These are phyloP conservation scores for Batillaria attramentaria DNA, from an alignment of 1,140 invertebrate genomes.

Conservation along the genomic window DNA sequence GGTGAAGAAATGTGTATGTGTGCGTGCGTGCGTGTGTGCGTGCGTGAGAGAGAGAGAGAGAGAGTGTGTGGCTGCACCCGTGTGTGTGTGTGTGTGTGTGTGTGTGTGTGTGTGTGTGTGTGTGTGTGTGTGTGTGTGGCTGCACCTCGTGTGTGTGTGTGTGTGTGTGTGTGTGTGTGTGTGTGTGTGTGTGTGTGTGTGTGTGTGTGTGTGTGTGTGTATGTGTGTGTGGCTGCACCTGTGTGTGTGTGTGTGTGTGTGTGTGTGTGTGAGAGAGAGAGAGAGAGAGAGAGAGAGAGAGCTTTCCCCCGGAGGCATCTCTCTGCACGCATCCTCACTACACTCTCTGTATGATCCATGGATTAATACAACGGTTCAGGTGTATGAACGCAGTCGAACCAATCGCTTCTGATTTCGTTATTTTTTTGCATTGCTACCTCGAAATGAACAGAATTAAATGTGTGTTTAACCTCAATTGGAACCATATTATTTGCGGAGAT, in stretches of 20 bases:
- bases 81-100: not conserved
- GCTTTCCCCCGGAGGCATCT: not conserved
- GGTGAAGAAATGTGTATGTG: not conserved
- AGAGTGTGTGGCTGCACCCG: not conserved
- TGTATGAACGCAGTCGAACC: not conserved
- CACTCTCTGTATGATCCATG: not conserved
- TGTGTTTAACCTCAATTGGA: no score
- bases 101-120: not conserved
- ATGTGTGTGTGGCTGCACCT: not conserved
- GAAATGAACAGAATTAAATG: no score
- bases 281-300: conserved; percentile 8
- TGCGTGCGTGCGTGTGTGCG: not conserved
- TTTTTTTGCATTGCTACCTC: no score
- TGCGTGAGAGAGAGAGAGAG: not conserved
- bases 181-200: not conserved
- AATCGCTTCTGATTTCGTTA: not conserved
- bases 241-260: conserved; percentile 16
- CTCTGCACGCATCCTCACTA: not conserved
- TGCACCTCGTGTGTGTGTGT: not conserved
- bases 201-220: not conserved
- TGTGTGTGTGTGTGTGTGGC: not conserved
- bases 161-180: not conserved
- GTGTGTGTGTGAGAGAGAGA: not conserved
- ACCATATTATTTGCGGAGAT: no score
- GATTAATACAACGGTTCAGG: not conserved